Evolutionary conservation across 2,888 invertebrate species (phyloP), one percentile per base, ranked within the genome.

Genomic region (Idaea straminata): DNA sequence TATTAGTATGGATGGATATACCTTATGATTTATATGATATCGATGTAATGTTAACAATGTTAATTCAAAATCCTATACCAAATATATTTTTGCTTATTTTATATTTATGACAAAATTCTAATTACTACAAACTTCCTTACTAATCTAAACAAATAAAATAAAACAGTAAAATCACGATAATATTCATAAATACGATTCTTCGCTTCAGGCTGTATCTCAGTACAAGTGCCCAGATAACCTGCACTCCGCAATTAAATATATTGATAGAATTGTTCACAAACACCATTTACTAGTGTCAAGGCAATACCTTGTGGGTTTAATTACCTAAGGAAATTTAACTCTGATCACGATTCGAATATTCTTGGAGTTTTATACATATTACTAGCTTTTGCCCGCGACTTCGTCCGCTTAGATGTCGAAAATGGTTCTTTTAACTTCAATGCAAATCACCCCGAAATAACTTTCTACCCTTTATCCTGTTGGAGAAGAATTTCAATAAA

Each of bases 271-370:
- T 57, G 35, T 16, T 59, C 15, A 59, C 58, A 58, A 63, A 63
- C 59, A 63, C 61, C 16, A 61, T 64, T 64, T 61, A 36, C 62
- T 57, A 57, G 66, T 66, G 59, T 66, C 59, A 57, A 64, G 15
- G 10, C 38, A 59, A 61, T 64, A 59, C 67, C 64, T 64, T 62
- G 61, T 47, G 47, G 63, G 36, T 59, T 74, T 69, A 72, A 67
- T 62, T 65, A 68, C 36, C 34, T 61, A 13, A 68, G 36, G 71
- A 69, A 70, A 35, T 61, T 38, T 59, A 25, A 15, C 34, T 36
- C 58, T 62, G 68, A 62, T 66, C 63, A 64, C 66, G 64, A 64
- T 61, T 62, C 35, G 16, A 15, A 57, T 57, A 38, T 15, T 61
- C 62, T 36, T 35, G 58, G 5, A 57, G 35, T 35, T 62, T 60